phyloP scores from a whole-genome alignment of 2,797 vertebrate species.

The Aulostomus chinensis region DNA sequence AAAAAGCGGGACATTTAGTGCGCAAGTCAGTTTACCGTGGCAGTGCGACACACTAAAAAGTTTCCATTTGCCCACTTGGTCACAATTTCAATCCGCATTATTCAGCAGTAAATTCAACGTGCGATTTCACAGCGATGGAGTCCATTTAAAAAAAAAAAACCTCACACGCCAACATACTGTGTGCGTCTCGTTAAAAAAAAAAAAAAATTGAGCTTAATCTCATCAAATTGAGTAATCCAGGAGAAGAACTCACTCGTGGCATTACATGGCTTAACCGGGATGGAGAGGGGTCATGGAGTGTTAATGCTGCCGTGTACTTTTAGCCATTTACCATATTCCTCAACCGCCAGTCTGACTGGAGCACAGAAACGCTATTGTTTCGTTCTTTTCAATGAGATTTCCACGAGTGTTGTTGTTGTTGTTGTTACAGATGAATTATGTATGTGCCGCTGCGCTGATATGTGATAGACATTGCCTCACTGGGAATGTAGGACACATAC shows the following conservation, averaged over 20 bases:
- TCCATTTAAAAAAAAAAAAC: no score
- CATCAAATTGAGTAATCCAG: conserved; percentile 51
- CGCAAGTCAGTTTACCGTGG: no score
- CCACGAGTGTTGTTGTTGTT: conserved; percentile 52
- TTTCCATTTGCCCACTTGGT: no score
- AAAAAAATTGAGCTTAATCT: conserved; percentile 51
- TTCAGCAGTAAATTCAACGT: no score
- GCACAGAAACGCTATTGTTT: conserved; percentile 74
- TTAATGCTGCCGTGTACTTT: conserved; percentile 26
- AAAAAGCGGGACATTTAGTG: no score
- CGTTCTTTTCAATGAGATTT: conserved; percentile 65
- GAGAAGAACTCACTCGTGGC: conserved; percentile 43
- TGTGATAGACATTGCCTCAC: conserved; percentile 62
- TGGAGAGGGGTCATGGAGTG: conserved; percentile 27
- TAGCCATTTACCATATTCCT: conserved; percentile 46
- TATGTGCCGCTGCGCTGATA: conserved; percentile 68
- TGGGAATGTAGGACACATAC: conserved; percentile 77
- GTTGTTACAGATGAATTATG: conserved; percentile 65
- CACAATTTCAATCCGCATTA: no score
- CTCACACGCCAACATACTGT: conserved; percentile 5
- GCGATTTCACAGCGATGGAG: no score
- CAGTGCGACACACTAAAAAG: no score
- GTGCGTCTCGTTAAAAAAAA: conserved; percentile 35
- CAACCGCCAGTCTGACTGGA: conserved; percentile 58
- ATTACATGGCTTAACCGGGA: conserved; percentile 27